Evolutionary conservation across 2,888 invertebrate genomes (phyloP).

Genomic region (Orthosia gothica): DNA sequence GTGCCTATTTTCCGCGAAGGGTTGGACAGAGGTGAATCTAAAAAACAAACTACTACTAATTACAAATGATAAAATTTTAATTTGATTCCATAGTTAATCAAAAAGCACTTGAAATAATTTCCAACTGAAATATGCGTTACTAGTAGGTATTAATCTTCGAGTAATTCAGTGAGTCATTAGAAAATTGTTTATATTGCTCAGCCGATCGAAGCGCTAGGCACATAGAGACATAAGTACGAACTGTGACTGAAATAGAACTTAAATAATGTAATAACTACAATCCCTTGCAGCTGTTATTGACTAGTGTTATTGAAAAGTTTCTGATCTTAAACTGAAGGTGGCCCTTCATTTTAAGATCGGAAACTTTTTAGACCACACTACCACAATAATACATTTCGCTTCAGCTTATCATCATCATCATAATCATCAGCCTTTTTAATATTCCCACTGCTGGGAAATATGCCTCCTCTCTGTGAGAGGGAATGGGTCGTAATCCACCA

Average conservation of each 20-base stretch:
- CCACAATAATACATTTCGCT: neutral
- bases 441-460: too few species aligned
- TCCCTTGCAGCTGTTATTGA: too few species aligned
- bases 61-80: neutral
- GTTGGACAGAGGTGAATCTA: too few species aligned
- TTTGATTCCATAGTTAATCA: neutral
- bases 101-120: slow-evolving; percentile 6
- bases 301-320: too few species aligned
- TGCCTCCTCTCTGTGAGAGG: too few species aligned
- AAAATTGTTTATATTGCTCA: slow-evolving; percentile 54
- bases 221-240: slow-evolving; percentile 14
- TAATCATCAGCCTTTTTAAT: too few species aligned
- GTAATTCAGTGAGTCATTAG: slow-evolving; percentile 55
- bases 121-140: slow-evolving; percentile 35
- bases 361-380: too few species aligned
- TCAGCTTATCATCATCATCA: slow-evolving; percentile 9
- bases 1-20: too few species aligned
- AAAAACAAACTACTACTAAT: too few species aligned
- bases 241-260: slow-evolving; percentile 37
- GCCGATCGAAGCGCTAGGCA: slow-evolving; percentile 20
- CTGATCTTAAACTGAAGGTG: too few species aligned
- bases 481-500: too few species aligned
- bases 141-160: slow-evolving; percentile 39
- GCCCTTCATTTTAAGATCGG: too few species aligned
- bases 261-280: neutral